Percentiles rank a stretch among this genome's conserved stretches.
Conservation (phyloP, 2,797 vertebrate genomes). For the Nannoperca obscura region DNA sequence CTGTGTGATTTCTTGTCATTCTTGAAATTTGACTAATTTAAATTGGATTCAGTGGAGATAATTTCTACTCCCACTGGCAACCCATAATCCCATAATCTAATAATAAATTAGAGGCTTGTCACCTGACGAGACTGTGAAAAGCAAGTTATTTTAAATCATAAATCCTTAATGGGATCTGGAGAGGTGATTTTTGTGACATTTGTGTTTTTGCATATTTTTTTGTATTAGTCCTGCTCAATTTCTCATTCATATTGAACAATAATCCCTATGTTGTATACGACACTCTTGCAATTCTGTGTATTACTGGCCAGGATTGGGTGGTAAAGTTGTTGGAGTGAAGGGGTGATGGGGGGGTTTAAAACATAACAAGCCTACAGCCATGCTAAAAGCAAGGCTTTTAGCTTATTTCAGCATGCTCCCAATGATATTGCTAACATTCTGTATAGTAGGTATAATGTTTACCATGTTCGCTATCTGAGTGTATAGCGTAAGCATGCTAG, state of each 20-base stretch:
- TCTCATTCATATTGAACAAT: not conserved
- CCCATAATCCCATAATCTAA: too few relatives aligned
- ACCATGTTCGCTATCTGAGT: too few relatives aligned
- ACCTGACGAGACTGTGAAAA: not conserved
- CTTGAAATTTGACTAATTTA: constrained; percentile 11
- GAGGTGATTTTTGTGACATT: not conserved
- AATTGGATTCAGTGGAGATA: not conserved
- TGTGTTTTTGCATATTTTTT: not conserved
- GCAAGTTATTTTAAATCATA: constrained; percentile 1
- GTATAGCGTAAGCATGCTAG: not conserved
- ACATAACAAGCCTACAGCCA: not conserved
- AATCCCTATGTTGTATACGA: not conserved
- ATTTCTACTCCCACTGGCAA: constrained; percentile 21
- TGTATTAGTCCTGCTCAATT: not conserved
- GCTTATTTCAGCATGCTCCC: not conserved
- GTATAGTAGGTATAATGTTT: not conserved
- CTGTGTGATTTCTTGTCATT: constrained; percentile 1
- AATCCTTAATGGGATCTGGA: constrained; percentile 18
- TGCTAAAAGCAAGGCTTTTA: too few relatives aligned
- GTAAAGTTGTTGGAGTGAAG: not conserved
- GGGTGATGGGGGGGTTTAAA: not conserved
- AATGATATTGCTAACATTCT: not conserved
- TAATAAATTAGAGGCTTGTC: constrained; percentile 3
- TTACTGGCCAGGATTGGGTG: not conserved
- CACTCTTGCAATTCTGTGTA: not conserved